Base-by-base conservation (phyloP, 2,113 vertebrate species). In the Panurus biarmicus region DNA sequence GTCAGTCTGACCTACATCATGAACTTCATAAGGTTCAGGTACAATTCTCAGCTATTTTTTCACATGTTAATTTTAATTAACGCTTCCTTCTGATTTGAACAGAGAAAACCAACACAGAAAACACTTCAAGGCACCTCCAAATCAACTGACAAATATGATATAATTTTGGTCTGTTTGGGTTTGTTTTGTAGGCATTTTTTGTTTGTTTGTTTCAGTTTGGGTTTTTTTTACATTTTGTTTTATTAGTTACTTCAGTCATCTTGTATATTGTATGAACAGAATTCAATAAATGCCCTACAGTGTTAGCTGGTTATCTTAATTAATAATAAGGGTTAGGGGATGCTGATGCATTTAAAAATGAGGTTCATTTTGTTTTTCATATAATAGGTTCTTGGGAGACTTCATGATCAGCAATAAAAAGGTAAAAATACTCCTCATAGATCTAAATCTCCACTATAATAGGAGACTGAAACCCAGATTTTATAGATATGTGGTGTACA, bases 381-480 rank as follows among this genome's bases (percentile, higher is more conserved):
- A 16, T 56, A 79, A n/a, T 25, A 14, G 26, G 28, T 77, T 88
- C 60, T 90, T 86, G 44, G 35, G 73, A 51, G 40, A 64, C 56
- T 83, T 90, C 35, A 74, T 33, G 28, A 90, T 77, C 47, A 86
- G 72, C 60, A 92, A 80, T 73, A 74, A 77, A 83, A 94, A 71
- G 70, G 62, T 36, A 90, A 93, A 93, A 93, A 88, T 65, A 87
- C 20, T 81, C 35, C 81, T 60, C 5, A 1, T 22, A 79, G 53
- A 82, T 88, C 47, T 77, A 82, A 92, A 70, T 73, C 29, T 81
- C 53, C 80, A 54, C 42, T 93, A 47, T 85, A 86, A 70, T 25
- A 88, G 26, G 42, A 70, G 26, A 80, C 51, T 44, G 69, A 93
- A 95, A 67, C 15, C 6, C 47, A 84, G 71, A 84, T 93, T 96